phyloP scores from a whole-genome alignment of 1,140 invertebrate genomes.

The Pectinophora gossypiella region DNA sequence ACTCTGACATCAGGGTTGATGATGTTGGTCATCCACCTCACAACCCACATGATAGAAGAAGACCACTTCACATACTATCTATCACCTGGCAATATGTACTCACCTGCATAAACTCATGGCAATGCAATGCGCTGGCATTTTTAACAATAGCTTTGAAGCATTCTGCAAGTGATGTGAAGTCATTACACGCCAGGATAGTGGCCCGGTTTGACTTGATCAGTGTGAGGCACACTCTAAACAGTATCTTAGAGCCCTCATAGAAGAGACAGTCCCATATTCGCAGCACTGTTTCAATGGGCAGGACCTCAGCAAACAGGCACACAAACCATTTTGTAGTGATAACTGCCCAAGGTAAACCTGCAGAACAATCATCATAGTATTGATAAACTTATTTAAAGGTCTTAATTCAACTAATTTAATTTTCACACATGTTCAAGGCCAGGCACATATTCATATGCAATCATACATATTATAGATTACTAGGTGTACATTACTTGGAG shows the following conservation, averaged over 20 bases:
- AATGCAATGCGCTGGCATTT: conserved; percentile 83
- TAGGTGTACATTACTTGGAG: too few species aligned
- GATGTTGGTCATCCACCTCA: too few species aligned
- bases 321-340: conserved; percentile 96
- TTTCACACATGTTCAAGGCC: too few species aligned
- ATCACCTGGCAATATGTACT: conserved; percentile 2
- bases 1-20: too few species aligned
- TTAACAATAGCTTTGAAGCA: conserved; percentile 87
- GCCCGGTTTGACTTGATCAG: conserved; percentile 85
- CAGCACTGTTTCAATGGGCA: conserved; percentile 93
- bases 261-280: conserved; percentile 97
- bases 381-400: too few species aligned
- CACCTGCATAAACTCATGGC: conserved; percentile 92
- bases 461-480: too few species aligned
- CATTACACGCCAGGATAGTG: conserved; percentile 83
- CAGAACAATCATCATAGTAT: conserved; percentile 17
- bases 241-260: conserved; percentile 91
- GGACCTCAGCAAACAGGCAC: conserved; percentile 92
- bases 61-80: too few species aligned
- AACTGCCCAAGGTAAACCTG: conserved; percentile 88
- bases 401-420: too few species aligned
- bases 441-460: too few species aligned
- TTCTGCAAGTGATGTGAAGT: conserved; percentile 84
- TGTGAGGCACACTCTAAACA: conserved; percentile 91
- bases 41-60: too few species aligned